Conservation (phyloP, 2,888 invertebrate species). For the Xestia sexstrigata region DNA sequence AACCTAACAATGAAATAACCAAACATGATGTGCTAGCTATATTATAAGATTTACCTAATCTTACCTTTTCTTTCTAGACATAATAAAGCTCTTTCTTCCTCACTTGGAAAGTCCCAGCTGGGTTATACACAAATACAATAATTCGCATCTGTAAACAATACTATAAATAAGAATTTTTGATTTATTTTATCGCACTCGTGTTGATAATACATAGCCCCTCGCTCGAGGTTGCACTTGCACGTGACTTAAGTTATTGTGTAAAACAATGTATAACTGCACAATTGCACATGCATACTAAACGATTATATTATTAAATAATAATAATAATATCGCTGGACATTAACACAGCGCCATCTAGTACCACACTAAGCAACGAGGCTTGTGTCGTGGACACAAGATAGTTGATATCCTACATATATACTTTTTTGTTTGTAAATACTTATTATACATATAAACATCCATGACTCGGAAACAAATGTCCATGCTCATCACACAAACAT, state of each 20-base stretch:
- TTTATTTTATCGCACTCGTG: slow-evolving; percentile 32
- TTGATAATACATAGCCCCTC: slow-evolving; percentile 33
- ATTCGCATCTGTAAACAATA: slow-evolving; percentile 32
- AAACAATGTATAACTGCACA: slow-evolving; percentile 22
- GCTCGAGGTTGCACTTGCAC: slow-evolving; percentile 34
- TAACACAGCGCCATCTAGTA: no score
- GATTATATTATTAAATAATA: slow-evolving; percentile 8
- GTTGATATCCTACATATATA: no score
- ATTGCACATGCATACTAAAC: slow-evolving; percentile 1
- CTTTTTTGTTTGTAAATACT: no score
- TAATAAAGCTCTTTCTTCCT: no score
- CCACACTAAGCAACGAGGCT: no score
- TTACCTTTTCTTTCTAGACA: neutral
- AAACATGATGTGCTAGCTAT: neutral
- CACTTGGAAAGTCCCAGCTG: neutral
- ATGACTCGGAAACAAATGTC: no score
- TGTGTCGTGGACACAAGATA: no score
- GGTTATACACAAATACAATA: neutral
- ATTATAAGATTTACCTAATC: neutral
- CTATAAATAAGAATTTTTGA: slow-evolving; percentile 44
- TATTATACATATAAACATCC: no score
- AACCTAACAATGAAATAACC: neutral
- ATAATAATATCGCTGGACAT: no score
- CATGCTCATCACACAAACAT: no score
- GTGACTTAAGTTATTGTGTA: slow-evolving; percentile 37